Percentiles rank a stretch among this genome's conserved stretches.
Evolutionary conservation across 2,113 vertebrate species (phyloP).

Genomic region (Hemichromis elongatus): DNA sequence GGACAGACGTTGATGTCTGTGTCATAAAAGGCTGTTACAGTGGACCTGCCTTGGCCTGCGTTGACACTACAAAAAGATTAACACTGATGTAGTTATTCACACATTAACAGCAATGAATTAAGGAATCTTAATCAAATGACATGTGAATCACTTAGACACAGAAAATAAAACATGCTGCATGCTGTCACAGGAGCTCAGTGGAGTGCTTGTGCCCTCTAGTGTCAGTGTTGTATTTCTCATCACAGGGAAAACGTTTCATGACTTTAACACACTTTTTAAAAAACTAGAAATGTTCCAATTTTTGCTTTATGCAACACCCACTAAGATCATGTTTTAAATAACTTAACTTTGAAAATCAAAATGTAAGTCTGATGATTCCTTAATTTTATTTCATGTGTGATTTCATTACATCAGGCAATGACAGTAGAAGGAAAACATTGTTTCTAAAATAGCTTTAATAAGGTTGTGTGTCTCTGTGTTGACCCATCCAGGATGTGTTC

Average conservation of each 20-base stretch:
- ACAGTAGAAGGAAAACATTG: background rate
- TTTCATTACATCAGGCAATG: background rate
- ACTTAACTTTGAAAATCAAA: background rate
- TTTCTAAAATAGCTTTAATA: background rate
- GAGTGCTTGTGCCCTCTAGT: constrained; percentile 48
- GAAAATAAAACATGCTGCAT: background rate
- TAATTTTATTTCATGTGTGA: background rate
- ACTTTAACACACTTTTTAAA: background rate
- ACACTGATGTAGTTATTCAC: background rate
- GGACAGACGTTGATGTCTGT: background rate
- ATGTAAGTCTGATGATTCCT: background rate
- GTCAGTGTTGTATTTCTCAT: background rate
- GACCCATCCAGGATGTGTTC: background rate
- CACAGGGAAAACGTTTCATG: background rate
- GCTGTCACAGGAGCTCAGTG: background rate
- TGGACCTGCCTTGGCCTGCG: background rate
- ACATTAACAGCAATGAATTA: background rate
- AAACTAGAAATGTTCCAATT: background rate
- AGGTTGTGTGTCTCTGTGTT: background rate
- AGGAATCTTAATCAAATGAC: background rate
- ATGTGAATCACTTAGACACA: background rate
- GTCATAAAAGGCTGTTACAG: background rate
- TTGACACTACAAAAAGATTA: background rate
- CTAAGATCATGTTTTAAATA: background rate
- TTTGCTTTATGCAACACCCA: background rate